These are phyloP conservation scores for Aplodontia rufa DNA, from an alignment of 2,113 vertebrate species.

Conservation along the genomic window DNA sequence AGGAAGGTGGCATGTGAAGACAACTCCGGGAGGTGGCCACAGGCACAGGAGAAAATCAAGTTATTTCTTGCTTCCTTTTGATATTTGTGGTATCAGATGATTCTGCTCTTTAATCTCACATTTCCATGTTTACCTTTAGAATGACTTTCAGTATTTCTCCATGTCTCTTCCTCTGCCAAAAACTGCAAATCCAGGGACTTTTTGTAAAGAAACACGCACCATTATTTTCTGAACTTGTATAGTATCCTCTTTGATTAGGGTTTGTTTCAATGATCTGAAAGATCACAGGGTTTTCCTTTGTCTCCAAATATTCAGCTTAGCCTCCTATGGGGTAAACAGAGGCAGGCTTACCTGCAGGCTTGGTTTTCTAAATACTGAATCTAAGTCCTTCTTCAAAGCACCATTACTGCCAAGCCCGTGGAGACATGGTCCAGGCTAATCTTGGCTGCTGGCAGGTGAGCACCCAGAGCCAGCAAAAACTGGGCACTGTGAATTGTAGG, in stretches of 20 bases:
- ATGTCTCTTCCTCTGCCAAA: not conserved
- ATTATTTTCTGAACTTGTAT: not conserved
- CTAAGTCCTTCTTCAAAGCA: not conserved
- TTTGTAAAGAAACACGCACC: not conserved
- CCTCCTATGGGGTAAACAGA: not conserved
- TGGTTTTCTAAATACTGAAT: not conserved
- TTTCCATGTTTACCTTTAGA: constrained; percentile 22
- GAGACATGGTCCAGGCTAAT: not conserved
- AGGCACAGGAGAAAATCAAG: constrained; percentile 59
- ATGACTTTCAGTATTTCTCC: not conserved
- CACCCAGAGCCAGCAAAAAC: not conserved
- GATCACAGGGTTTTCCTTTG: not conserved
- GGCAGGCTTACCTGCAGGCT: not conserved
- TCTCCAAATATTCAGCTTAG: not conserved
- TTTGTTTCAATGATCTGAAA: not conserved
- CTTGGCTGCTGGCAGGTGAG: not conserved
- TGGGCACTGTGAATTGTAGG: not conserved
- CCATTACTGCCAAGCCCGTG: not conserved
- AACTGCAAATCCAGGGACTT: not conserved
- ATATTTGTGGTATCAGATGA: constrained; percentile 45
- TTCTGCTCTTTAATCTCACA: constrained; percentile 26
- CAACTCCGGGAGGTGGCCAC: constrained; percentile 55
- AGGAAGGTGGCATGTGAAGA: constrained; percentile 44
- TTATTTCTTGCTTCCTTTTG: constrained; percentile 66
- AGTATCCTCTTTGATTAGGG: not conserved